Conservation (phyloP, 2,888 invertebrate genomes). For the Carpatolechia fugitivella region DNA sequence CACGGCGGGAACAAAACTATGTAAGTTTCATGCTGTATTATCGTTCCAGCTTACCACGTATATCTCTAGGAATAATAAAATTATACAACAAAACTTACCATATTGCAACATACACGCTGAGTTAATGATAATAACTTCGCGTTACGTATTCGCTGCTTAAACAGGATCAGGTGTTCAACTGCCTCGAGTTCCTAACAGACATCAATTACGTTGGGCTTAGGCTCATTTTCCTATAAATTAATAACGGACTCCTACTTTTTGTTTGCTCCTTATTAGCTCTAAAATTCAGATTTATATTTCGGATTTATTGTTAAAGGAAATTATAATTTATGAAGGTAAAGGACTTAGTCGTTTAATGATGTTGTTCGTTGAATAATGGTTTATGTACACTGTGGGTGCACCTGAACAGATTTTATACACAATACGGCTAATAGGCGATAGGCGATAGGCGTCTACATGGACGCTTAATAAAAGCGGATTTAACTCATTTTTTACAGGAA, state of each 20-base stretch:
- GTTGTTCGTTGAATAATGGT: conserved; percentile 8
- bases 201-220: conserved; percentile 50
- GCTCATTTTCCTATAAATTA: conserved; percentile 60
- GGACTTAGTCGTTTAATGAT: conserved; percentile 16
- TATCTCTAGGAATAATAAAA: too few species aligned
- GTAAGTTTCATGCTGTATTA: too few species aligned
- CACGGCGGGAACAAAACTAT: too few species aligned
- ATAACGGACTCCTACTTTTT: conserved; percentile 52
- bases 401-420: neutral
- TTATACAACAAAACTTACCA: too few species aligned
- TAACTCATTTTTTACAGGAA: too few species aligned
- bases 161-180: conserved; percentile 47
- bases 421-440: neutral
- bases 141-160: neutral
- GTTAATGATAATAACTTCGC: too few species aligned
- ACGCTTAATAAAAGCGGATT: too few species aligned
- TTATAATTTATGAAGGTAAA: conserved; percentile 18
- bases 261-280: conserved; percentile 50
- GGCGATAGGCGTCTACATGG: too few species aligned
- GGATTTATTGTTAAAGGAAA: conserved; percentile 19
- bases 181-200: conserved; percentile 47
- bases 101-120: too few species aligned
- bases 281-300: conserved; percentile 44
- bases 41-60: too few species aligned
- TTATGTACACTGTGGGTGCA: neutral